A percentile compares a stretch with the other conserved stretches of the same genome.
These are phyloP conservation scores for Ametastegia equiseti DNA, from an alignment of 2,888 invertebrate genomes.

Conservation along the genomic window DNA sequence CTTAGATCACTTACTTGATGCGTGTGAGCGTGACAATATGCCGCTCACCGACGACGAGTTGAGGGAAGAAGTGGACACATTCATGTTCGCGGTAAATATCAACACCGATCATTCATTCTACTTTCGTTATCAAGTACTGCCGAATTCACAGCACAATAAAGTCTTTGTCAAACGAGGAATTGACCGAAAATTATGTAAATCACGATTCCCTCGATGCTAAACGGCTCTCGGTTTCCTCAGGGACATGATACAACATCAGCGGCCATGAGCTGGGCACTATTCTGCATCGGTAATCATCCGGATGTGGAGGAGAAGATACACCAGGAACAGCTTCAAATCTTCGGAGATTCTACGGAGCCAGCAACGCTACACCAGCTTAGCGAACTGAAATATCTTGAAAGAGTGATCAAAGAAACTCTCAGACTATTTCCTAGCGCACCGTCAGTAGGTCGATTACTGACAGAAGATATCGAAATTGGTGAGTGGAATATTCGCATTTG, in stretches of 20 bases:
- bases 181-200: conserved; percentile 13
- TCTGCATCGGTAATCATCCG: conserved; percentile 75
- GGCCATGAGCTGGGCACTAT: conserved; percentile 77
- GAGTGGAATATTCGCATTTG: conserved; percentile 39
- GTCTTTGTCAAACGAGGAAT: conserved; percentile 55
- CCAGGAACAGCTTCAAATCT: conserved; percentile 74
- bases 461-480: conserved; percentile 76
- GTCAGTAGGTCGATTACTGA: conserved; percentile 75
- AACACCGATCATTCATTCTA: not conserved
- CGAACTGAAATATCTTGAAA: conserved; percentile 78
- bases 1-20: conserved; percentile 82
- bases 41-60: conserved; percentile 80
- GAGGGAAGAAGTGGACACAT: conserved; percentile 85
- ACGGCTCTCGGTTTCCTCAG: conserved; percentile 59
- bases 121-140: not conserved
- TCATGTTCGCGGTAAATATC: conserved; percentile 83
- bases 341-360: conserved; percentile 65
- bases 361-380: conserved; percentile 70
- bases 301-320: conserved; percentile 76
- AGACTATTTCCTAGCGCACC: conserved; percentile 79
- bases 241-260: conserved; percentile 78
- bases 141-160: not conserved
- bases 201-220: not conserved
- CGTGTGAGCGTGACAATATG: conserved; percentile 78
- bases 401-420: conserved; percentile 79